Conservation (phyloP, 2,888 invertebrate species). For the Cataglyphis cursor region DNA sequence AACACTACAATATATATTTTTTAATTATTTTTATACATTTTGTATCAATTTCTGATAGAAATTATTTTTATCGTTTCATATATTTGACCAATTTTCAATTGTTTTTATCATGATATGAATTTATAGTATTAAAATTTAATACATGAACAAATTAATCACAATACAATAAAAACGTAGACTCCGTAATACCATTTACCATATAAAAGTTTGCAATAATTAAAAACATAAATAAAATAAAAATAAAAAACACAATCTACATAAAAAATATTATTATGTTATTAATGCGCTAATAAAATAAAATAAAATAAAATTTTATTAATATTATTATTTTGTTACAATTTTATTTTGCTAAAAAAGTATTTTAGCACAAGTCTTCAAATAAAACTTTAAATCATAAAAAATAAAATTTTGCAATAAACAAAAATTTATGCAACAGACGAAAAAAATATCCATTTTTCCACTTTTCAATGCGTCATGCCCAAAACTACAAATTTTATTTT, state of each 20-base stretch:
- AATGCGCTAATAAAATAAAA: not conserved
- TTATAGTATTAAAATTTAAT: not conserved
- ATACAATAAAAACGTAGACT: not conserved
- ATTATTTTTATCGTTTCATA: not conserved
- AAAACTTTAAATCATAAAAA: not conserved
- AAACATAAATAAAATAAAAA: not conserved
- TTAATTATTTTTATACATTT: not conserved
- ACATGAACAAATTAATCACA: not conserved
- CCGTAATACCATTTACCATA: not conserved
- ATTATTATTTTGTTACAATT: not conserved
- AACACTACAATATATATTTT: not conserved
- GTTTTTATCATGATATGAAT: not conserved
- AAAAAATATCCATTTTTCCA: not conserved
- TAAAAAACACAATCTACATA: not conserved
- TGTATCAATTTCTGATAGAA: not conserved
- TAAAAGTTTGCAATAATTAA: not conserved
- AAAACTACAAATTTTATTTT: not conserved
- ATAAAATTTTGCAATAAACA: too few relatives aligned
- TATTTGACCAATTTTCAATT: not conserved
- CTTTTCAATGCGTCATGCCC: not conserved
- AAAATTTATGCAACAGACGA: not conserved
- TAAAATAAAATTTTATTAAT: not conserved
- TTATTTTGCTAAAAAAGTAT: not conserved
- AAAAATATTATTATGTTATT: not conserved
- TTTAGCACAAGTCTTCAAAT: not conserved